These are phyloP conservation scores for Aphis gossypii DNA, from an alignment of 1,140 invertebrate genomes.

Conservation along the genomic window DNA sequence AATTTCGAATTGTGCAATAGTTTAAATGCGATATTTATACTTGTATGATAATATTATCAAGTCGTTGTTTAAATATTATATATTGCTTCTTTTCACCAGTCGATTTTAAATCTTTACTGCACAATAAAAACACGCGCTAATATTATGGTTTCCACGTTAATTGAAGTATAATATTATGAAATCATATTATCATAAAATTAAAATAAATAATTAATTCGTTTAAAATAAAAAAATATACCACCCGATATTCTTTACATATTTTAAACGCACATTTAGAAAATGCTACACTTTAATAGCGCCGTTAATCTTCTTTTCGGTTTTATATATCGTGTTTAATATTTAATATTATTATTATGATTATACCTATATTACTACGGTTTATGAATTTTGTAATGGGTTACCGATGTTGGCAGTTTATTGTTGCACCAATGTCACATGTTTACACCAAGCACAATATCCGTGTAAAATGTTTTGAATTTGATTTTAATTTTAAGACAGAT, in stretches of 20 bases:
- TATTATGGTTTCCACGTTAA: not conserved
- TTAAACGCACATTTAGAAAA: not conserved
- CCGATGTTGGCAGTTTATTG: not conserved
- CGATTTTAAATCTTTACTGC: not conserved
- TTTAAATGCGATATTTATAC: not conserved
- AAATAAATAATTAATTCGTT: not conserved
- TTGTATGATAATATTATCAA: not conserved
- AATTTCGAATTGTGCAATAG: not conserved
- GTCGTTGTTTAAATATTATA: not conserved
- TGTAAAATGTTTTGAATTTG: not conserved
- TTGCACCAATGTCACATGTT: not conserved
- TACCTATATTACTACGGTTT: not conserved
- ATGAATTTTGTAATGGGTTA: not conserved
- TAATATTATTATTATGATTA: not conserved
- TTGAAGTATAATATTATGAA: not conserved
- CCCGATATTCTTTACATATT: not conserved
- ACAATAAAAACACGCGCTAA: not conserved
- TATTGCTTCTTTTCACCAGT: not conserved
- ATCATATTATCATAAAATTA: not conserved
- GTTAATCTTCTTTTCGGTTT: not conserved
- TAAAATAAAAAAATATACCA: not conserved
- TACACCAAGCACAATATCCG: not conserved
- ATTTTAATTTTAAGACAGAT: not conserved
- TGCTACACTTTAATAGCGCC: not conserved
- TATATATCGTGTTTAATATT: not conserved